Evolutionary conservation across 2,113 vertebrate genomes (phyloP), one percentile per base, ranked within the genome.

Genomic region (Syrmaticus mikado): DNA sequence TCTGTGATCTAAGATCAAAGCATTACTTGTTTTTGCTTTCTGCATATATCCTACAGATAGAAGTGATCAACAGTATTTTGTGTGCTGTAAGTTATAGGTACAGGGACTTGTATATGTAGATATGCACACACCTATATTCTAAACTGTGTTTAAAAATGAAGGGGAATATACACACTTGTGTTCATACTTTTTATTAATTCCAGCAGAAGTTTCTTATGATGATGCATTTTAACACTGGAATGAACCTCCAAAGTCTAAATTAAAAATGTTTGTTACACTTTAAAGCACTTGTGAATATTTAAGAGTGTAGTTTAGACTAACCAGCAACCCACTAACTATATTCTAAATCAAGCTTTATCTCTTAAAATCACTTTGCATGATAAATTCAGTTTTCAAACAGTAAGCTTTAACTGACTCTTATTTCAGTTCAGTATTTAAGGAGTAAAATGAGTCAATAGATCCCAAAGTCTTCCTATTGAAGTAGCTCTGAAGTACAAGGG

Each of bases 71-170:
- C n/a, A 72, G 38, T 34, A 58, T 16, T 32, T 30, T 74, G 65
- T 77, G 11, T 81, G 25, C 50, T 72, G 10, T 17, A 46, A 45
- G 2, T 16, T 58, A n/a, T n/a, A 34, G 3, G 6, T 38, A 11
- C 24, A 62, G 25, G 15, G 25, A 27, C 60, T 38, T 11, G 10
- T 27, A 17, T 45, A 5, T 16, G 8, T 36, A 13, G 18, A 9
- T 60, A 11, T 15, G 8, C 32, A 8, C 22, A 11, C 13, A 3
- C 15, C 15, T 27, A 2, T 89, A 28, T 30, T 55, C 65, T 78
- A 61, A 89, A 53, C 74, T 88, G 15, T 62, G 13, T 91, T 92
- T 78, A 89, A 45, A 93, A 89, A 93, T 81, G 82, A 94, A 92
- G 74, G 36, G 21, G 53, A 82, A 50, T 65, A 17, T 2, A 34